These are phyloP conservation scores for Bettongia penicillata DNA, from an alignment of 2,113 vertebrate genomes.

Conservation along the genomic window DNA sequence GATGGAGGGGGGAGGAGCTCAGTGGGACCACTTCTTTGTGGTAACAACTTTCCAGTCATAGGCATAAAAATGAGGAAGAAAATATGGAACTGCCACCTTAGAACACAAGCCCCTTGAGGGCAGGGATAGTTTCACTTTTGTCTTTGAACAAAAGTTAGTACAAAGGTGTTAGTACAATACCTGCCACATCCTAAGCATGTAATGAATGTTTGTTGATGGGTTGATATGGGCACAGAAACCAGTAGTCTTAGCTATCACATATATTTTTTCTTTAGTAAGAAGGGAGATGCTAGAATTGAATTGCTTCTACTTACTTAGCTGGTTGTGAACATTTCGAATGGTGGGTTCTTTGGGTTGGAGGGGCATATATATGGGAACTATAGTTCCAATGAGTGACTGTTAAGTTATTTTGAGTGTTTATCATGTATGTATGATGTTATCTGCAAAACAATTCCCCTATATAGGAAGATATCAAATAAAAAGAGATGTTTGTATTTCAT, in stretches of 20 bases:
- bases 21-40: not conserved
- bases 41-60: not conserved
- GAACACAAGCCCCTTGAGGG: not conserved
- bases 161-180: not conserved
- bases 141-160: too few relatives aligned
- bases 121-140: not conserved
- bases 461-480: not conserved
- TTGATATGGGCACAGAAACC: not conserved
- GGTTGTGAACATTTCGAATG: not conserved
- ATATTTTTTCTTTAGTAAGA: not conserved
- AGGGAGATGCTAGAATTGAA: not conserved
- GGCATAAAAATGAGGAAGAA: not conserved
- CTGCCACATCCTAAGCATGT: not conserved
- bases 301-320: conserved; percentile 12
- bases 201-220: conserved; percentile 12
- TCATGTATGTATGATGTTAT: not conserved
- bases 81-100: not conserved
- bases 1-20: too few relatives aligned
- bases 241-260: not conserved
- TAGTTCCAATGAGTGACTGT: not conserved
- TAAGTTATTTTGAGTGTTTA: conserved; percentile 28
- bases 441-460: not conserved
- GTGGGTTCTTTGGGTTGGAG: not conserved
- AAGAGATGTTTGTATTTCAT: not conserved
- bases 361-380: not conserved